Base-by-base conservation (phyloP, 2,888 invertebrate genomes). In the Trypoxylon attenuatum region DNA sequence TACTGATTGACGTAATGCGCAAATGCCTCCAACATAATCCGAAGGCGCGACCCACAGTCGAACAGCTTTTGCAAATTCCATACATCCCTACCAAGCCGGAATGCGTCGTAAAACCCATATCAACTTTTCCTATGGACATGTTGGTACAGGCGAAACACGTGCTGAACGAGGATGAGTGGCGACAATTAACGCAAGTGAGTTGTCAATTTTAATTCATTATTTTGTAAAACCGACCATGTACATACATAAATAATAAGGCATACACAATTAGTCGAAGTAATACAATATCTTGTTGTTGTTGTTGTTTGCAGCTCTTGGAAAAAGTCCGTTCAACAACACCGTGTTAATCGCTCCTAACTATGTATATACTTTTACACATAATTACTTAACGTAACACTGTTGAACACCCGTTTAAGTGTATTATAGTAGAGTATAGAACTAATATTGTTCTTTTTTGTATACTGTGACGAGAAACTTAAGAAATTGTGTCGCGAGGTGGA, bases 21-120 rank as follows among this genome's bases (percentile, higher is more conserved):
- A 89, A 89, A 83, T 96, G 96, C 83, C 90, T 96, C 33, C 91
- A 90, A 22, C 90, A 93, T 83, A 91, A 95, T 85, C 91, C 92
- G 8, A 92, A 92, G 79, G 87, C 89, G 39, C 89, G 97, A 47
- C 94, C 96, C 0, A 91, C 92, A 0, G 93, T 95, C 4, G 90
- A 90, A 25, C 92, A 96, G 72, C 89, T 97, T 18, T 90, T 96
- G 3, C 73, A 85, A 23, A 87, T 90, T 73, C 85, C 88, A 1
- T 90, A 90, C 39, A 72, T 85, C 6, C 77, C 81, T 0, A 66
- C 66, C 0, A 76, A 63, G 39, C 75, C 52, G 16, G 60, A 65
- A 22, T 23, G 10, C 25, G 6, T 50, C 10, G 16, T 38, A 0
- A 39, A 43, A 10, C 21, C 62, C 2, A 10, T 21, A 10, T 62